phyloP scores from a whole-genome alignment of 2,888 invertebrate genomes.

The Tetranychus piercei region DNA sequence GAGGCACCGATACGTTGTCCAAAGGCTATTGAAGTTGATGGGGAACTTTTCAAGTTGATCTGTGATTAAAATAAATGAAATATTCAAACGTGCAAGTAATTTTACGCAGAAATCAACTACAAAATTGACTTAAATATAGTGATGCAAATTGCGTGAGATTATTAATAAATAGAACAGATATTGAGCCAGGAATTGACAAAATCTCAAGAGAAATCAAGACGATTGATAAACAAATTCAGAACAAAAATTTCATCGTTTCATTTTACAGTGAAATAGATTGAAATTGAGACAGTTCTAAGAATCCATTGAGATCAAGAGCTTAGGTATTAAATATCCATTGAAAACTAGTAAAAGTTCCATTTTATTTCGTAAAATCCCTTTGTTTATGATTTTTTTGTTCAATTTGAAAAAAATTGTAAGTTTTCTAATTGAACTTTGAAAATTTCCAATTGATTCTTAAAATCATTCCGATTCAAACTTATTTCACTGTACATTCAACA shows the following conservation, averaged over 20 bases:
- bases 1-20: not conserved
- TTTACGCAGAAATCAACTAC: not conserved
- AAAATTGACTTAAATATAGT: not conserved
- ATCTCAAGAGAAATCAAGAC: too few species aligned
- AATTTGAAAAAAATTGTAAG: too few species aligned
- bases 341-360: too few species aligned
- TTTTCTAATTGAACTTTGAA: too few species aligned
- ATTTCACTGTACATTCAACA: too few species aligned
- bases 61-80: not conserved
- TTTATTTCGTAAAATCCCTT: too few species aligned
- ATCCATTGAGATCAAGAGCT: too few species aligned
- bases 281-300: too few species aligned
- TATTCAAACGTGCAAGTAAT: not conserved
- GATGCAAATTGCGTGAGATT: not conserved
- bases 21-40: not conserved
- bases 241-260: not conserved
- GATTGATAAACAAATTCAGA: not conserved
- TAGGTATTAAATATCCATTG: too few species aligned
- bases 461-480: too few species aligned
- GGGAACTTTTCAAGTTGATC: constrained; percentile 1
- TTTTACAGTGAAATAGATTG: not conserved
- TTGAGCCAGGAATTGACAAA: not conserved
- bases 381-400: too few species aligned
- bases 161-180: not conserved
- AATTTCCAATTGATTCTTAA: too few species aligned